Evolutionary conservation across 2,888 invertebrate genomes (phyloP).

Genomic region (Ophioninae sp.): DNA sequence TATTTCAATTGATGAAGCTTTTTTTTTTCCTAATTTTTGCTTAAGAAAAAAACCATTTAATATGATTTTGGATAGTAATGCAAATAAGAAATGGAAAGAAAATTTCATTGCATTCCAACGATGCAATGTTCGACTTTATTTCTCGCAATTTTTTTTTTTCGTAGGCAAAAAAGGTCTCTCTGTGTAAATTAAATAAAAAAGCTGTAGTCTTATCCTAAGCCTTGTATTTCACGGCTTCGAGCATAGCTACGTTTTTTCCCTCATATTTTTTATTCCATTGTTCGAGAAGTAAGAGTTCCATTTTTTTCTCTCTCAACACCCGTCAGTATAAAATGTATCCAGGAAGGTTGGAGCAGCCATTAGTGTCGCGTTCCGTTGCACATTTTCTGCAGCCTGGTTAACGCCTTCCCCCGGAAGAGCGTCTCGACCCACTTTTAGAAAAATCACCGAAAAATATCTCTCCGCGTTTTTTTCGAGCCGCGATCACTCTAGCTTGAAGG

Average conservation of each 20-base stretch:
- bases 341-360: conserved; percentile 29
- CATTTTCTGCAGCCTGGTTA: conserved; percentile 43
- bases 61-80: no score
- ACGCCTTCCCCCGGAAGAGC: conserved; percentile 35
- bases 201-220: neutral
- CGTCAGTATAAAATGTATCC: conserved; percentile 1
- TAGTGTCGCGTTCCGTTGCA: conserved; percentile 36
- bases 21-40: no score
- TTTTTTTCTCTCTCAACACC: neutral
- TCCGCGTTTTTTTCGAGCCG: neutral
- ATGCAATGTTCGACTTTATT: neutral
- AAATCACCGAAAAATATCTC: conserved; percentile 14
- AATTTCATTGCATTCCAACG: no score
- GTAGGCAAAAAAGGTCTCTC: neutral
- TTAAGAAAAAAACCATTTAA: no score
- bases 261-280: neutral
- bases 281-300: neutral
- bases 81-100: no score
- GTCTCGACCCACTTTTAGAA: conserved; percentile 39
- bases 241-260: neutral
- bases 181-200: neutral
- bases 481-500: neutral
- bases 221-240: neutral
- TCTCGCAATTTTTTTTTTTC: neutral
- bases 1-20: no score